Base-by-base conservation (phyloP, 2,888 invertebrate genomes). In the Pyrocoelia pectoralis region DNA sequence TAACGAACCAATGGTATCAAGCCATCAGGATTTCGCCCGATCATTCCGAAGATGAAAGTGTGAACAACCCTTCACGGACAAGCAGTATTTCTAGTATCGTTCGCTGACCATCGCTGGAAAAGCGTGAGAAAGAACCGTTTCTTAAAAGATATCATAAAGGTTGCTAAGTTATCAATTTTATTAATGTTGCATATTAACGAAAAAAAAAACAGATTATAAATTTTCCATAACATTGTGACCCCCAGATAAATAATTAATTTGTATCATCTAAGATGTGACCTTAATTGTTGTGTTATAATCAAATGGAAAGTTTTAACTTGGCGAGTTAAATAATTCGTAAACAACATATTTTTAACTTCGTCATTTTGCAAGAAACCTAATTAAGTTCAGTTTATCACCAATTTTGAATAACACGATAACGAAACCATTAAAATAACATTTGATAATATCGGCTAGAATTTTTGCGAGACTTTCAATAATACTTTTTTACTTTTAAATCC, bases 1-100 rank as follows among this genome's bases (percentile, higher is more conserved):
- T 98, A 69, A 97, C 97, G 0, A 95, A 97, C 79, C 94, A 97
- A 79, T 98, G 97, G 97, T 97, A 97, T 82, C 94, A 97, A 79
- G 97, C 97, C 0, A 96, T 97, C 71, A 86, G 95, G 65, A 92
- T 95, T 74, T 91, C 93, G 50, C 95, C 95, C 8, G 87, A 93
- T 67, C 91, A 94, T 73, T 93, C 93, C 24, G 94, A 94, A 46
- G 93, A 93, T 60, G 93, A 93, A 65, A 88, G 76, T 38, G 72
- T 73, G 41, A 72, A 73, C 13, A 77, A 73, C 58, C 79, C 80
- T 6, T 78, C 78, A 19, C 72, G 79, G 61, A 79, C 80, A 9
- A 81, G 81, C 73, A 81, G 81, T 73, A 82, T 82, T 73, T 80
- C 82, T 1, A 82, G 81, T 71, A 81, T 82, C 66, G 77, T 82